These are phyloP conservation scores for Tryphoninae sp. DNA, from an alignment of 2,888 invertebrate genomes.

Conservation along the genomic window DNA sequence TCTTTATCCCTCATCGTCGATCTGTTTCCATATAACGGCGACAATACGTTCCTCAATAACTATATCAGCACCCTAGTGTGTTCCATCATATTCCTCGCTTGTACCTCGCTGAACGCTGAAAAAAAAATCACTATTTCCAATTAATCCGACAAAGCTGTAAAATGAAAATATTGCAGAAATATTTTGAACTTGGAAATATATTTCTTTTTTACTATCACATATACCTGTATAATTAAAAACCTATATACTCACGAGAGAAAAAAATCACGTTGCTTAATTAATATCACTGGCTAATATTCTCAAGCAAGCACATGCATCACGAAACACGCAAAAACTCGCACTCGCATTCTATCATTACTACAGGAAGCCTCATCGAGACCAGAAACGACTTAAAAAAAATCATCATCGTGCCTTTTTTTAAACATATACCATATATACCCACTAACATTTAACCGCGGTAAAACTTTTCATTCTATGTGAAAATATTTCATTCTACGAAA, in stretches of 20 bases:
- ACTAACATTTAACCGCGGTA: conserved; percentile 50
- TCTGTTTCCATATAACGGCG: conserved; percentile 82
- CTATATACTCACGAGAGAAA: conserved; percentile 33
- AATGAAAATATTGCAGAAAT: background rate
- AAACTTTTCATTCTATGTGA: conserved; percentile 25
- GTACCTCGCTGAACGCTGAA: background rate
- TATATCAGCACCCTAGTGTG: conserved; percentile 56
- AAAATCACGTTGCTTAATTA: conserved; percentile 40
- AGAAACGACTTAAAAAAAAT: conserved; percentile 28
- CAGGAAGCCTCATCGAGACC: conserved; percentile 32
- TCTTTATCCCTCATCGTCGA: conserved; percentile 79
- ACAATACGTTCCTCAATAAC: conserved; percentile 35
- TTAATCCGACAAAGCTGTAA: background rate
- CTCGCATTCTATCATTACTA: conserved; percentile 48
- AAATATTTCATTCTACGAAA: conserved; percentile 19
- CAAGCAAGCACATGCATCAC: conserved; percentile 36
- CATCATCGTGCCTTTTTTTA: conserved; percentile 36
- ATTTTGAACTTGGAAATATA: background rate
- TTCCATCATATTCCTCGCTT: conserved; percentile 67
- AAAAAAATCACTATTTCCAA: background rate
- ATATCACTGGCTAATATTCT: conserved; percentile 52
- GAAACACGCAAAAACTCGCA: conserved; percentile 37
- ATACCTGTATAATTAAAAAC: conserved; percentile 26
- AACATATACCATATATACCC: conserved; percentile 30
- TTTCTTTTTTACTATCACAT: conserved; percentile 21